Conservation (phyloP, 1,140 invertebrate species). For the Drosophila virilis region DNA sequence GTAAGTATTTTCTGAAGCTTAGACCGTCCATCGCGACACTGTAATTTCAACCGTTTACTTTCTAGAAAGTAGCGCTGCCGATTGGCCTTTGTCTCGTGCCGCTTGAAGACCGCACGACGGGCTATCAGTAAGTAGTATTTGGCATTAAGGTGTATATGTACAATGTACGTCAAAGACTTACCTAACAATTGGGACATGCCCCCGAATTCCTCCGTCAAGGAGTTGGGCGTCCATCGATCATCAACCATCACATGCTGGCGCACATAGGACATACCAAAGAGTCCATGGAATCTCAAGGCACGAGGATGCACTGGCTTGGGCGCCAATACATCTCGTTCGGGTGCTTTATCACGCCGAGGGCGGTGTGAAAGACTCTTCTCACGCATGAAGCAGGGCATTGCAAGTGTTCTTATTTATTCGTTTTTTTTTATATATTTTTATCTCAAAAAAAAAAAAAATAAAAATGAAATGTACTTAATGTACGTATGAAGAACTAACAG, state of each 20-base stretch:
- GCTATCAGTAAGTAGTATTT: slow-evolving; percentile 22
- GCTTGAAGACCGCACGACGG: slow-evolving; percentile 66
- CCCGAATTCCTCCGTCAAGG: slow-evolving; percentile 71
- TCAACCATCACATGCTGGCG: slow-evolving; percentile 73
- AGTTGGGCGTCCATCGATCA: slow-evolving; percentile 70
- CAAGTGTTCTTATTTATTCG: not conserved
- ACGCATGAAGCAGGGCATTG: slow-evolving; percentile 60
- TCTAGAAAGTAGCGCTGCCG: slow-evolving; percentile 57
- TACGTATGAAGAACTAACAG: not conserved
- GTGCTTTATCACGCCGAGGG: slow-evolving; percentile 31
- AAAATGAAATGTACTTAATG: not conserved
- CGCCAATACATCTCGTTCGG: slow-evolving; percentile 55
- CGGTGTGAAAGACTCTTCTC: slow-evolving; percentile 40
- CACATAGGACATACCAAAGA: slow-evolving; percentile 73
- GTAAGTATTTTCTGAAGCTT: slow-evolving; percentile 70
- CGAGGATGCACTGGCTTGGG: slow-evolving; percentile 77
- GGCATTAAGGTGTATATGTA: not conserved
- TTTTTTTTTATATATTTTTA: not conserved
- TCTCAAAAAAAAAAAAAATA: slow-evolving; percentile 1
- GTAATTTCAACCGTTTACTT: slow-evolving; percentile 61
- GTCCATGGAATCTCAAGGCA: slow-evolving; percentile 65
- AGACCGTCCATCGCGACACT: slow-evolving; percentile 72
- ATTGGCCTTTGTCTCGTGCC: slow-evolving; percentile 66
- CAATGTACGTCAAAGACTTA: slow-evolving; percentile 29
- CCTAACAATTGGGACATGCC: slow-evolving; percentile 74